phyloP scores from a whole-genome alignment of 2,888 invertebrate genomes.

The Folsomia candida region DNA sequence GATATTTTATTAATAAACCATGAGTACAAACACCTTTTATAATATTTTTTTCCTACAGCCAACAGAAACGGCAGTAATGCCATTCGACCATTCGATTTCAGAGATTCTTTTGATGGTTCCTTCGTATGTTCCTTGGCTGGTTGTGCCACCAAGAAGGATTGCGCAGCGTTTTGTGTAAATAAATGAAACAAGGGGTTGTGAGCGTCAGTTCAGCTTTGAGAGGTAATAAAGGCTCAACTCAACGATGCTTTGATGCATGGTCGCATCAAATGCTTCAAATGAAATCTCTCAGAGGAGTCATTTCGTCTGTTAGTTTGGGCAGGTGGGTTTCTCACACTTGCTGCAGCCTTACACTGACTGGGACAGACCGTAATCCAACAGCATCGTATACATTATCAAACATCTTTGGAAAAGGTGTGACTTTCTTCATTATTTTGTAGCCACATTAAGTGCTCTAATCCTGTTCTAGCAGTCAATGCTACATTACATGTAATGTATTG shows the following conservation, averaged over 20 bases:
- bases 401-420: conserved; percentile 6
- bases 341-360: too few relatives aligned
- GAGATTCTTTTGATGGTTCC: neutral
- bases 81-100: neutral
- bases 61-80: neutral
- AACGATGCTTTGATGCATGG: neutral
- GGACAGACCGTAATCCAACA: neutral
- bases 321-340: neutral
- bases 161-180: neutral
- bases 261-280: neutral
- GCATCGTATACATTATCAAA: neutral
- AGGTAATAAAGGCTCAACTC: neutral
- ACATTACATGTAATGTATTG: too few relatives aligned
- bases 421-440: conserved; percentile 10
- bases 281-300: conserved; percentile 6
- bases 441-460: too few relatives aligned
- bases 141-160: neutral
- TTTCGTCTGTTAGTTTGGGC: conserved; percentile 10
- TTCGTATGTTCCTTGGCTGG: neutral
- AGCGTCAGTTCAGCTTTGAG: neutral
- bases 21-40: neutral
- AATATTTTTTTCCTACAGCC: neutral
- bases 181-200: neutral
- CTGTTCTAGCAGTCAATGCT: too few relatives aligned
- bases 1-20: neutral